These are phyloP conservation scores for Lacanobia wlatinum DNA, from an alignment of 2,888 invertebrate genomes.

Conservation along the genomic window DNA sequence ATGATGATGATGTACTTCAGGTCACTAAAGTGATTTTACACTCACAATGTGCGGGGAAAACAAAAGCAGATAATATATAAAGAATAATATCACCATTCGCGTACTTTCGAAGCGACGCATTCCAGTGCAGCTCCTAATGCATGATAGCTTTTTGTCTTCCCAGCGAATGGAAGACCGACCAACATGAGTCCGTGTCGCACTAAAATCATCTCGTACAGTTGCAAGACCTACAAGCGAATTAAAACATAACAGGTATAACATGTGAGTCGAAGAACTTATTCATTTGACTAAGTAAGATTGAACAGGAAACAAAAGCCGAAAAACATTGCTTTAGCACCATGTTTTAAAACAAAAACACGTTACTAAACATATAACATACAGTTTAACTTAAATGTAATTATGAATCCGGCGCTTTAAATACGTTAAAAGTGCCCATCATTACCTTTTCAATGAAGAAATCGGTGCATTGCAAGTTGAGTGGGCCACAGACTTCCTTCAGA, in stretches of 20 bases:
- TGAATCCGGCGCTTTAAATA: too few species aligned
- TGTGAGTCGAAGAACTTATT: not conserved
- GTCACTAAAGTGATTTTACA: too few species aligned
- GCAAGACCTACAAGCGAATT: slow-evolving; percentile 81
- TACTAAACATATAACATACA: too few species aligned
- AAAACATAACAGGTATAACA: not conserved
- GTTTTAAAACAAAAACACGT: too few species aligned
- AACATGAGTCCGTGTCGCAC: slow-evolving; percentile 98
- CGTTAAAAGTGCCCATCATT: slow-evolving; percentile 11
- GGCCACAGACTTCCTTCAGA: slow-evolving; percentile 91
- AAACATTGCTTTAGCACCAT: too few species aligned
- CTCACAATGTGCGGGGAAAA: too few species aligned
- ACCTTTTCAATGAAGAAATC: slow-evolving; percentile 95
- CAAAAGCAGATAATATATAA: too few species aligned
- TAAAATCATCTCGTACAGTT: slow-evolving; percentile 98
- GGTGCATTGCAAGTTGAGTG: slow-evolving; percentile 95
- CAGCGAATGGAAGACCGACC: slow-evolving; percentile 97
- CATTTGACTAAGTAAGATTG: not conserved
- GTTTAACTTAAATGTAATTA: too few species aligned
- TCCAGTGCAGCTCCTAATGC: slow-evolving; percentile 95
- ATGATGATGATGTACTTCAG: too few species aligned
- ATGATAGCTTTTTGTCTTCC: slow-evolving; percentile 96
- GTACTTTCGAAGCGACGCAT: slow-evolving; percentile 93
- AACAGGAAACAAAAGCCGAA: not conserved
- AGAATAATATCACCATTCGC: slow-evolving; percentile 3